phyloP scores from a whole-genome alignment of 2,113 vertebrate species.

The Helogale parvula region DNA sequence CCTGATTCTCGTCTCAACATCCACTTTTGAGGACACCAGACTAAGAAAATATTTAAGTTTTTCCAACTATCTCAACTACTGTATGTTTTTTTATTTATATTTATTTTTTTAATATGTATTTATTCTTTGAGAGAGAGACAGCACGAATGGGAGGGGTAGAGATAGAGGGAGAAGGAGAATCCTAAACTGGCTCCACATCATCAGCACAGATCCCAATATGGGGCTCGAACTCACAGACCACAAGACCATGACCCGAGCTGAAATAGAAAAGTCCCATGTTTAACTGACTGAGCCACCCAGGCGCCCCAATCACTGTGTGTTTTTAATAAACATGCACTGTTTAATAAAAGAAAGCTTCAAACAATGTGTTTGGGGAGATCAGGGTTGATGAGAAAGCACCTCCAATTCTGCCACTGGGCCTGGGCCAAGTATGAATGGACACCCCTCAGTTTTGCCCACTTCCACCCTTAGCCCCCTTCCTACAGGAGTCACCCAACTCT shows the following conservation, averaged over 20 bases:
- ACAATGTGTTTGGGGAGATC: background rate
- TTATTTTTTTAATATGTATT: too few relatives aligned
- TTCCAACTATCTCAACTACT: background rate
- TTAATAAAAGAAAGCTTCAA: background rate
- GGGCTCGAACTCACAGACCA: too few relatives aligned
- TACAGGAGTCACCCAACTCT: background rate
- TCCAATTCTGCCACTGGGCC: background rate
- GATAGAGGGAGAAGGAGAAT: too few relatives aligned
- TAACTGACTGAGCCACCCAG: too few relatives aligned
- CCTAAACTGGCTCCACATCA: too few relatives aligned
- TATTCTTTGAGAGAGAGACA: too few relatives aligned
- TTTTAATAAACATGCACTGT: background rate
- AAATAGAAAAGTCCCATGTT: too few relatives aligned
- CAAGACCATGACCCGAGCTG: too few relatives aligned
- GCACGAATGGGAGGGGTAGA: too few relatives aligned
- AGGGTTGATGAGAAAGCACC: background rate
- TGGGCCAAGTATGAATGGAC: background rate
- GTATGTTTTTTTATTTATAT: background rate
- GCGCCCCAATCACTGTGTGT: background rate
- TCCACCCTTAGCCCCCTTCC: background rate
- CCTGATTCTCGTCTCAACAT: background rate
- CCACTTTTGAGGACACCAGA: background rate
- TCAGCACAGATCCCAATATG: too few relatives aligned
- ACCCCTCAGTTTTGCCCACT: background rate
- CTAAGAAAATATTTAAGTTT: background rate